Conservation (phyloP, 1,140 invertebrate genomes). For the Tetragnatha versicolor region DNA sequence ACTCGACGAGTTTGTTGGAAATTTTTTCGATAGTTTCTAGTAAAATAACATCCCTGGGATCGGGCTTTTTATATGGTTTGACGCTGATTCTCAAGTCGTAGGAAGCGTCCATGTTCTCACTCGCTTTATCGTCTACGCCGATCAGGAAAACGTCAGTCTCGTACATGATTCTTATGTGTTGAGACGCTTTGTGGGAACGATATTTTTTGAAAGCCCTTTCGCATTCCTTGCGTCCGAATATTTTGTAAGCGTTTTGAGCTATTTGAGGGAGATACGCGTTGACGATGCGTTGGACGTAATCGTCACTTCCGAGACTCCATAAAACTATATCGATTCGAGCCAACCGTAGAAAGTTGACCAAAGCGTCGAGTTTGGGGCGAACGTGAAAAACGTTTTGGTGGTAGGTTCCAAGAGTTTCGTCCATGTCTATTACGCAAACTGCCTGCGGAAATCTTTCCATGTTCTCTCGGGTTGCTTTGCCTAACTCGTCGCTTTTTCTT, state of each 20-base stretch:
- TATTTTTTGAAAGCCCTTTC: background rate
- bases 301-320: conserved; percentile 17
- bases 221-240: background rate
- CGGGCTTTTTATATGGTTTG: background rate
- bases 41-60: background rate
- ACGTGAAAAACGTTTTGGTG: background rate
- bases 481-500: background rate
- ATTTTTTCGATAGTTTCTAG: background rate
- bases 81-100: conserved; percentile 26
- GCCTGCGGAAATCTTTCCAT: too few relatives aligned
- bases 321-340: background rate
- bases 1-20: too few relatives aligned
- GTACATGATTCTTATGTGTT: conserved; percentile 15
- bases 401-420: conserved; percentile 16
- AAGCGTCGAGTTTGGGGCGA: background rate
- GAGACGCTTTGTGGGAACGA: background rate
- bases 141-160: background rate
- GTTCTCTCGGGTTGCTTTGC: too few relatives aligned
- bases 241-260: background rate
- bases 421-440: conserved; percentile 34
- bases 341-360: background rate
- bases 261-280: background rate
- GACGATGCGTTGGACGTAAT: background rate
- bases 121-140: conserved; percentile 1
- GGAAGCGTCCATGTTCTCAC: conserved; percentile 15